phyloP scores from a whole-genome alignment of 2,888 invertebrate genomes.

The Aproaerema taeniolella region DNA sequence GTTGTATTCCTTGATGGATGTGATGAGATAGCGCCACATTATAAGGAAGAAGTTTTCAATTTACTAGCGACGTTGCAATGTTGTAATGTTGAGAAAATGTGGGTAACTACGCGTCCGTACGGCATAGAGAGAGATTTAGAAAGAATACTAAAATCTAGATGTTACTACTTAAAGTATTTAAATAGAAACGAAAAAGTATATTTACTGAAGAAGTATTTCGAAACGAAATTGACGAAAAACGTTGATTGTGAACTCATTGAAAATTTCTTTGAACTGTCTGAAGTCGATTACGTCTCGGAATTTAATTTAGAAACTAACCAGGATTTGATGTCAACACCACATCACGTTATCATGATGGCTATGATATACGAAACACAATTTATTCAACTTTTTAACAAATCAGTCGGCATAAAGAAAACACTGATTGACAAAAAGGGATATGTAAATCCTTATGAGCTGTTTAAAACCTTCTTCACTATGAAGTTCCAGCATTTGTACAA shows the following conservation, averaged over 20 bases:
- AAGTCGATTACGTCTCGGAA: no score
- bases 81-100: background rate
- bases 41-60: background rate
- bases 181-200: background rate
- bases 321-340: background rate
- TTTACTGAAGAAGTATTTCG: background rate
- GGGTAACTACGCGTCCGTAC: background rate
- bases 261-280: no score
- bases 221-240: background rate
- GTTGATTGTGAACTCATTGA: no score
- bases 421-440: background rate
- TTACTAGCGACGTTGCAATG: background rate
- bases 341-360: background rate
- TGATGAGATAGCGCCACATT: background rate
- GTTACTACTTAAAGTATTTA: background rate
- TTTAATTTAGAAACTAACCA: no score
- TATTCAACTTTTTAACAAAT: background rate
- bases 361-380: background rate
- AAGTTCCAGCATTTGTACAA: background rate
- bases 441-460: background rate
- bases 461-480: background rate
- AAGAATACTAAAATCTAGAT: background rate
- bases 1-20: background rate
- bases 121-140: background rate
- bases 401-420: background rate